Conservation (phyloP, 1,140 invertebrate species). For the Arctopsyche grandis region DNA sequence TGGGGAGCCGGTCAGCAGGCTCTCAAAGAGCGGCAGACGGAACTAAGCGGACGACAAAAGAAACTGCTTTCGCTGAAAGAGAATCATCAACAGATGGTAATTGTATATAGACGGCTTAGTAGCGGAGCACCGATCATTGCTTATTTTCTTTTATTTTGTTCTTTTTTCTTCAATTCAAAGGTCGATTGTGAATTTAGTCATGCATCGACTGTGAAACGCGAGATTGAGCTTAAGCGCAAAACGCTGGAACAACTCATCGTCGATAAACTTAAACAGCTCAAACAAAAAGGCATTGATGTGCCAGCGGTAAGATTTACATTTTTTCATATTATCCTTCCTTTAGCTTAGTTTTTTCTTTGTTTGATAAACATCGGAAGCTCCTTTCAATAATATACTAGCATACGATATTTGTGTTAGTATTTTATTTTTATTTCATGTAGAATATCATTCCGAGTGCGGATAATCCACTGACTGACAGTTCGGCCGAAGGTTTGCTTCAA, state of each 20-base stretch:
- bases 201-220: constrained; percentile 54
- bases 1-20: constrained; percentile 66
- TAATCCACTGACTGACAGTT: constrained; percentile 58
- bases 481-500: constrained; percentile 62
- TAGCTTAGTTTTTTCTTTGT: neutral
- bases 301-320: constrained; percentile 44
- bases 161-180: constrained; percentile 47
- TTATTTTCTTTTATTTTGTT: constrained; percentile 45
- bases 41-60: constrained; percentile 62
- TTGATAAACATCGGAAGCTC: neutral
- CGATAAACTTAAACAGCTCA: constrained; percentile 64
- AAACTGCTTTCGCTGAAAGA: constrained; percentile 62
- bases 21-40: constrained; percentile 65
- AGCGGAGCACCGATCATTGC: constrained; percentile 13
- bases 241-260: constrained; percentile 59
- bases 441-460: constrained; percentile 59
- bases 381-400: neutral
- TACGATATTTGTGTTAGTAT: neutral
- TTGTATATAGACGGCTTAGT: constrained; percentile 43
- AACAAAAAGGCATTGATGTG: constrained; percentile 60
- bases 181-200: constrained; percentile 55
- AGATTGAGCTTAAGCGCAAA: constrained; percentile 60
- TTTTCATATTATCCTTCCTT: neutral
- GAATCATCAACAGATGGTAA: constrained; percentile 56
- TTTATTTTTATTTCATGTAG: constrained; percentile 47